Base-by-base conservation (phyloP, 2,113 vertebrate species). In the Scolopax mira region DNA sequence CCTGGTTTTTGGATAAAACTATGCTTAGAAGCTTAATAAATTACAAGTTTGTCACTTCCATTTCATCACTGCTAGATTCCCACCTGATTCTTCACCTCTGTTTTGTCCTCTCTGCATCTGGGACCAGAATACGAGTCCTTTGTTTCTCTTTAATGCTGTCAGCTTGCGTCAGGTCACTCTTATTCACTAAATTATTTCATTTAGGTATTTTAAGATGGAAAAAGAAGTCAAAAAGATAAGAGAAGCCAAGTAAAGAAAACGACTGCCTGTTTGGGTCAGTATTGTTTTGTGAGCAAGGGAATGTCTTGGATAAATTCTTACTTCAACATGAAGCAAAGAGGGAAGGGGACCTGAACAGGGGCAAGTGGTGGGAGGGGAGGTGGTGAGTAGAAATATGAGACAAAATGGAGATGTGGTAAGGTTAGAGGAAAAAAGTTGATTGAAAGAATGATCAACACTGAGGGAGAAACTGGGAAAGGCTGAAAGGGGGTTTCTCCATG, bases 1-100 rank as follows among this genome's bases (percentile, higher is more conserved):
- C 55, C 57, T 60, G 22, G 1, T 79, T 94, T 86, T 86, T 49
- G 22, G 84, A 79, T 90, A 21, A 96, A 97, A 85, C 69, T 79
- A 4, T 21, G 27, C 82, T 83, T 92, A 42, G 77, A 94, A 91
- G 48, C 62, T 81, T 83, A 94, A 89, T 95, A 84, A 77, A 23
- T 74, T 39, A 74, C 62, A 81, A 95, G 60, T 82, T 88, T 87
- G 66, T 90, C 86, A 46, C 28, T 83, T 94, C 46, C 24, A 13
- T 90, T 96, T 90, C 62, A 85, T 82, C 82, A 58, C 13, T 11
- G 18, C 39, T 71, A 10, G 64, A 80, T 66, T 90, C 49, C 42
- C 39, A 94, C 60, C 46, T 85, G 60, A 58, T 91, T 79, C 37
- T 88, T 83, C 85, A 80, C 82, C 46, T 85, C 79, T 64, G 4